phyloP scores from a whole-genome alignment of 2,888 invertebrate genomes.

The Melanostoma scalare region DNA sequence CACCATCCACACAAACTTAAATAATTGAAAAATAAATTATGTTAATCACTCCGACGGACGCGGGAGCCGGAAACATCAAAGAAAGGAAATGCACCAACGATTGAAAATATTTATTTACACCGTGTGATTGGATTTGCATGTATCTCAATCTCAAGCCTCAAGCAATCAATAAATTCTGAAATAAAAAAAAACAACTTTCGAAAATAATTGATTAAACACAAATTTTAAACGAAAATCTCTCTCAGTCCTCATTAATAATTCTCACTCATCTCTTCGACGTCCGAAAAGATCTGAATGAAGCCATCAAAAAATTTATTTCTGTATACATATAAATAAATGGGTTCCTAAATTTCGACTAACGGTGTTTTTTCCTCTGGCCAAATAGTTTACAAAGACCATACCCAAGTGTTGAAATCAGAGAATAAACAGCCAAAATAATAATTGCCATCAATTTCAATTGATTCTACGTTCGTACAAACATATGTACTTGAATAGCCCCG shows the following conservation, averaged over 20 bases:
- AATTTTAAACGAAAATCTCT: constrained; percentile 57
- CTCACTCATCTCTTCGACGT: constrained; percentile 28
- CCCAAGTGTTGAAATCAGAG: constrained; percentile 46
- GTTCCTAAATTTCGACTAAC: constrained; percentile 65
- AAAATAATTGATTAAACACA: constrained; percentile 76
- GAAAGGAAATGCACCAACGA: background rate
- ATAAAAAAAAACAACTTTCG: constrained; percentile 1
- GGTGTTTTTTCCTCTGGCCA: constrained; percentile 18
- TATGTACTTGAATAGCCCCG: background rate
- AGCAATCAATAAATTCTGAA: constrained; percentile 1
- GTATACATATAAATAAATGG: constrained; percentile 73
- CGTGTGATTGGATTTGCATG: background rate
- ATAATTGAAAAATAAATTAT: too few relatives aligned
- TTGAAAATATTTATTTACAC: background rate
- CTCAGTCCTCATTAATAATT: constrained; percentile 22
- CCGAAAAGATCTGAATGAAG: constrained; percentile 16
- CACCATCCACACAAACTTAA: too few relatives aligned
- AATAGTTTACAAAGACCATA: constrained; percentile 8
- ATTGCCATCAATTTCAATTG: constrained; percentile 62
- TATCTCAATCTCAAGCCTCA: constrained; percentile 2
- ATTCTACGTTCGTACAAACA: constrained; percentile 29
- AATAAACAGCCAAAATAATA: constrained; percentile 39
- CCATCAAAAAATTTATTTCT: constrained; percentile 43
- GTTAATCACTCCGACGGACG: too few relatives aligned
- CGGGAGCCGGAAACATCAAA: too few relatives aligned